Evolutionary conservation across 2,113 vertebrate species (phyloP), one percentile per base, ranked within the genome.

Genomic region (Ailuropoda melanoleuca): DNA sequence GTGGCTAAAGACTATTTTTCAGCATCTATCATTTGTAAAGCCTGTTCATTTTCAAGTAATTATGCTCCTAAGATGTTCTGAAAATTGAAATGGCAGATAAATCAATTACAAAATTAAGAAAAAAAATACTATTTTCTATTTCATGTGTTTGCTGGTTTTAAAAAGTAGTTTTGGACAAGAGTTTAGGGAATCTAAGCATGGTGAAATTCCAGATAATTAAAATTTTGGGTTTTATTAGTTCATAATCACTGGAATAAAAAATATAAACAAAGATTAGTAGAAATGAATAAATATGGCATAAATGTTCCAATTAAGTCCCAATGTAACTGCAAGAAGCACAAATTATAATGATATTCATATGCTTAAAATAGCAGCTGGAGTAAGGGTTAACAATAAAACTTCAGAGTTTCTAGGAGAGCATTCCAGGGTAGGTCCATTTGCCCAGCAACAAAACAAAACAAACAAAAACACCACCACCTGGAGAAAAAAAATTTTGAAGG

Each of bases 71-170:
- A 72, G 39, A 50, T 60, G n/a, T 86, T 93, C 43, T 92, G 9
- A 82, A 96, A 81, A 83, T 56, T 19, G 46, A 85, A 95, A 95
- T n/a, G 72, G 90, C 4, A 43, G 34, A 50, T 68, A 90, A 81
- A 62, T 50, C 55, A 70, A 95, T 77, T 56, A 89, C 18, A 96
- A 95, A 95, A 93, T 89, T 74, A 93, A 81, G 64, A 74, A 89
- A 92, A 92, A 43, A 94, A 77, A 60, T 53, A 85, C 34, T 8
- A 62, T 88, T 90, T 95, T 93, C 62, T 75, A n/a, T 75, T 9
- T 95, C 46, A 53, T 50, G 39, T 88, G 46, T 95, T 88, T 74
- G 56, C 48, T 84, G 77, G 84, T 88, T 74, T 88, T 26, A 92
- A 84, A 90, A 88, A 85, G 14, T 55, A 68, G 53, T 58, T 78